Evolutionary conservation across 2,888 invertebrate species (phyloP).

Genomic region (Ochropacha duplaris): DNA sequence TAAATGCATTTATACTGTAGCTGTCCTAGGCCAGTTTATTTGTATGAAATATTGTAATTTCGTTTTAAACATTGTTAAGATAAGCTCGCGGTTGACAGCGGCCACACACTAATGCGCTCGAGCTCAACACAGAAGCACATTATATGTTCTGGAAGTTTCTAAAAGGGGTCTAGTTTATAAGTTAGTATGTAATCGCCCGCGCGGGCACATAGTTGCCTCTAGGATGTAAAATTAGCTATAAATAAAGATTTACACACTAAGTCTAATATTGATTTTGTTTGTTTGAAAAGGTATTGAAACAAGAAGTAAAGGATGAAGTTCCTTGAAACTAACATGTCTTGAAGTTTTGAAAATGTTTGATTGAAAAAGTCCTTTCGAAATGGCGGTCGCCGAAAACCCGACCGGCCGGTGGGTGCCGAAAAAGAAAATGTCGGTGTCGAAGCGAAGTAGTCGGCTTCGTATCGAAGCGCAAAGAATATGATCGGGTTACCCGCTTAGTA

Average conservation of each 20-base stretch:
- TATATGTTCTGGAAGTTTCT: slow-evolving; percentile 35
- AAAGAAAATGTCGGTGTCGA: slow-evolving; percentile 52
- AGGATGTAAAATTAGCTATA: slow-evolving; percentile 74
- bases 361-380: slow-evolving; percentile 75
- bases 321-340: slow-evolving; percentile 81
- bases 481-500: slow-evolving; percentile 59
- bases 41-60: slow-evolving; percentile 27
- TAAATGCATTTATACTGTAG: slow-evolving; percentile 68
- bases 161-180: slow-evolving; percentile 65
- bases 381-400: slow-evolving; percentile 68
- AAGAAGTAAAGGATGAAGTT: slow-evolving; percentile 92
- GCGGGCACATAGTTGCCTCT: slow-evolving; percentile 62
- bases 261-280: slow-evolving; percentile 89
- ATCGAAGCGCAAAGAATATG: slow-evolving; percentile 79
- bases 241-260: slow-evolving; percentile 77
- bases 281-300: slow-evolving; percentile 92
- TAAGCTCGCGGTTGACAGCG: slow-evolving; percentile 12
- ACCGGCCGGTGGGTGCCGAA: slow-evolving; percentile 58
- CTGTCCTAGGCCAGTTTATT: slow-evolving; percentile 49
- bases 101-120: neutral
- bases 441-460: slow-evolving; percentile 59
- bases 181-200: slow-evolving; percentile 62
- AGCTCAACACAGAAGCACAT: slow-evolving; percentile 13
- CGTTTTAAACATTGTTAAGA: slow-evolving; percentile 27
- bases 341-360: slow-evolving; percentile 82